phyloP scores from a whole-genome alignment of 2,797 vertebrate genomes.

The Nannoperca obscura region DNA sequence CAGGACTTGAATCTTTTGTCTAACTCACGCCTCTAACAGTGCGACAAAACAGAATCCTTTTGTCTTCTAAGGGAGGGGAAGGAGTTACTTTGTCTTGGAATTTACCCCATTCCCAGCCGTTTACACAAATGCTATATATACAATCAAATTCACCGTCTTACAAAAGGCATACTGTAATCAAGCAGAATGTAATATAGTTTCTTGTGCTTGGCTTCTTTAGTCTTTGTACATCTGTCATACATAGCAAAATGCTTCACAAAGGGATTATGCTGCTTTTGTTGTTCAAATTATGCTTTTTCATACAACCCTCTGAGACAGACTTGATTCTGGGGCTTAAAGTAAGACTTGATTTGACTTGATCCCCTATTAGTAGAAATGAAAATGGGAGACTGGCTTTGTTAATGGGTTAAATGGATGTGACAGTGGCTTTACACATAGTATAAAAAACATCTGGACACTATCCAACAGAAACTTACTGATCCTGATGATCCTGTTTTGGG shows the following conservation, averaged over 20 bases:
- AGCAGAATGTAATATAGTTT: background rate
- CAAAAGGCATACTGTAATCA: background rate
- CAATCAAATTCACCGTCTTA: background rate
- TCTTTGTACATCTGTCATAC: slow-evolving; percentile 1
- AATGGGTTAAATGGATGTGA: slow-evolving; percentile 9
- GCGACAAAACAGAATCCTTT: too few relatives aligned
- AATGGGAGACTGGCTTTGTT: background rate
- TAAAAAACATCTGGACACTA: slow-evolving; percentile 6
- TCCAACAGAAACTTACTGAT: slow-evolving; percentile 58
- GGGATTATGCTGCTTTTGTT: background rate
- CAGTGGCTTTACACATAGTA: background rate
- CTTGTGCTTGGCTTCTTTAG: background rate
- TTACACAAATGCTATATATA: background rate
- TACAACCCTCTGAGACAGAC: background rate
- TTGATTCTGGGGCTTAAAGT: background rate
- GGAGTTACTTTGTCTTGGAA: background rate
- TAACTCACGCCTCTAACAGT: background rate
- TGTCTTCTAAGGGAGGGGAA: background rate
- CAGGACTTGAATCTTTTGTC: background rate
- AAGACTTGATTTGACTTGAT: background rate
- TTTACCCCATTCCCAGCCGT: background rate
- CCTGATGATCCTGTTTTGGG: slow-evolving; percentile 73
- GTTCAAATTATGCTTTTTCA: slow-evolving; percentile 7
- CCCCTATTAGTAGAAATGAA: background rate
- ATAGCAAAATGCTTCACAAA: background rate